Base-by-base conservation (phyloP, 1,140 invertebrate species). In the Hycleus cichorii region DNA sequence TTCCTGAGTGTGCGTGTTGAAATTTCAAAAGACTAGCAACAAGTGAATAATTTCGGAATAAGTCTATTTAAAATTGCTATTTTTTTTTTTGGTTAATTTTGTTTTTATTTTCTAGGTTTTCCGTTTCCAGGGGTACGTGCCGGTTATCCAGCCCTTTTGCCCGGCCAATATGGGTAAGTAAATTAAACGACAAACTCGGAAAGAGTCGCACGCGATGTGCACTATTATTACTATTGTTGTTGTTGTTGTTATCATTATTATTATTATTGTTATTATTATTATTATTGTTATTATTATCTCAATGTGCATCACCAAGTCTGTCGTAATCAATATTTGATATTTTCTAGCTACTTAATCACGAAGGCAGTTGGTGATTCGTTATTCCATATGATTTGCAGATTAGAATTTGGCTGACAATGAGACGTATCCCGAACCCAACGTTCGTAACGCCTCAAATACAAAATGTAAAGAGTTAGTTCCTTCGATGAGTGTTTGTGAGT, bases 161-260 rank as follows among this genome's bases (percentile, higher is more conserved):
- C 82, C 18, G 77, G 84, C 54, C 85, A 86, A 68, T 87, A 87
- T 70, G 85, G 86, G 86, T 88, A 74, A 87, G 85, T 86, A 67
- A 56, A 26, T 24, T 24, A 60, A 12, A 24, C 48, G 42, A 60
- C 52, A 32, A 50, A 43, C 47, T 18, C 7, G n/a, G 26, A 26
- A 43, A 60, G 26, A 39, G 46, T 50, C 51, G 43, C 58, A 54
- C 42, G 49, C 52, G 39, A 52, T 49, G 40, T 57, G 54, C 48
- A 45, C 51, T 49, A 39, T 45, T 38, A 51, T 25, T 27, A 25
- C 40, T 27, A 18, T 59, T 53, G 43, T 47, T 46, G 6, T 46
- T 7, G 6, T 25, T 18, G 11, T 2, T 11, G 24, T 49, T 49
- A 49, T 54, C 59, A 18, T 18, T 18, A 18, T 18, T 18, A 18